Evolutionary conservation across 2,797 vertebrate genomes (phyloP), one percentile per base, ranked within the genome.

Genomic region (Sebastes trivittatus): DNA sequence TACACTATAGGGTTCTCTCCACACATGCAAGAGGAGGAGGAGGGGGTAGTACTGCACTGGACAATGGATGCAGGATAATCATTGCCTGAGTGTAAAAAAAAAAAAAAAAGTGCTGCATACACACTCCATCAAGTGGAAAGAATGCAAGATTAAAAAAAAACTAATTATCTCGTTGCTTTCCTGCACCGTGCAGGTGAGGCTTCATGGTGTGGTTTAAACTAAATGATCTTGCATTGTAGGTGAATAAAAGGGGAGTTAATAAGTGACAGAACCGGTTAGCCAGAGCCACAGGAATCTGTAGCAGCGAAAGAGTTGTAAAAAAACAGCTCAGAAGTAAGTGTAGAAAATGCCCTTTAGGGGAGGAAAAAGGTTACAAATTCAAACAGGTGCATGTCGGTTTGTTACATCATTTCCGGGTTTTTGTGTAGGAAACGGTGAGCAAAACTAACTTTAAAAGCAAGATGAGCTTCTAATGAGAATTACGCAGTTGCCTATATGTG

Each of bases 241-340:
- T 4, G 55, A 66, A 84, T 66, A 29, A 16, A 36, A n/a, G 36
- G 7, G 0, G 1, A 36, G 87, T 85, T 87, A 86, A 88, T 84
- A 58, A 87, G 81, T 90, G 77, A 88, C 83, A 11, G 20, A 90
- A 90, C 88, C 80, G 82, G 88, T 93, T 78, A 6, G 30, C 0
- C 70, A 10, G 4, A 42, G 34, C 7, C 22, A 10, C 16, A 61
- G 72, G 58, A 74, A 46, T 56, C 65, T 55, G 7, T 10, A 64
- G 64, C 67, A 11, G 38, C 4, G 6, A 10, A 9, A 34, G 23
- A 58, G 23, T 20, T 27, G 32, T 49, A 56, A 62, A 62, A 27
- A 62, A 2, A 56, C 46, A 7, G 18, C 5, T 30, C 11, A 14
- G 7, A 30, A 25, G 3, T 2, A 16, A 14, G 3, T 46, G 22